These are phyloP conservation scores for Aix galericulata DNA, from an alignment of 2,113 vertebrate genomes.

Conservation along the genomic window DNA sequence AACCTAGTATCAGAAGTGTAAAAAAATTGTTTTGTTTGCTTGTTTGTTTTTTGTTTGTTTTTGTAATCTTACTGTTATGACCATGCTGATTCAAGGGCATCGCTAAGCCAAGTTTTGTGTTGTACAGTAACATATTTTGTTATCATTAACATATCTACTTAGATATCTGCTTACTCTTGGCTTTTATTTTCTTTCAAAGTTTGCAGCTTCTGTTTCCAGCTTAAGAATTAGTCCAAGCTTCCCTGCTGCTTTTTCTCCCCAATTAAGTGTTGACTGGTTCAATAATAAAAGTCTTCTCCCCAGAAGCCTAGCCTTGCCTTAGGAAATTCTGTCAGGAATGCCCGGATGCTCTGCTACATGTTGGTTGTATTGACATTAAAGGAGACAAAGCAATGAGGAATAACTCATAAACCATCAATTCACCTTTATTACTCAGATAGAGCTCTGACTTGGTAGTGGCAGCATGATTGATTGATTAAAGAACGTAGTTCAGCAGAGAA, in stretches of 20 bases:
- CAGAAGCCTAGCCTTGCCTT: background rate
- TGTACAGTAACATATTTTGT: background rate
- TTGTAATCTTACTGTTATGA: background rate
- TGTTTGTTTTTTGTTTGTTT: background rate
- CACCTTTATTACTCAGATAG: conserved; percentile 6
- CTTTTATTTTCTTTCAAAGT: background rate
- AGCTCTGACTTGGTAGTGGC: background rate
- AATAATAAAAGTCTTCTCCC: background rate
- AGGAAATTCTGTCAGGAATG: background rate
- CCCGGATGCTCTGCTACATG: background rate
- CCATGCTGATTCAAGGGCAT: background rate
- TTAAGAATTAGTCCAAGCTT: background rate
- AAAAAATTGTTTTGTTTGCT: background rate
- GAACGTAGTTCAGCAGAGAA: background rate
- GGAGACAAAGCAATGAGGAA: conserved; percentile 41
- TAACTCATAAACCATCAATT: conserved; percentile 42
- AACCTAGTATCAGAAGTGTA: background rate
- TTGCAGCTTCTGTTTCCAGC: background rate
- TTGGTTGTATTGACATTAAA: conserved; percentile 15
- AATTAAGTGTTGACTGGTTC: background rate
- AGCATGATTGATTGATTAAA: background rate
- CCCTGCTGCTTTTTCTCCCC: background rate
- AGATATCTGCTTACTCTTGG: background rate
- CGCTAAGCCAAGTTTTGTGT: background rate
- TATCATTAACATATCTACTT: background rate